These are phyloP conservation scores for Polydrusus tereticollis DNA, from an alignment of 2,888 invertebrate species.

Conservation along the genomic window DNA sequence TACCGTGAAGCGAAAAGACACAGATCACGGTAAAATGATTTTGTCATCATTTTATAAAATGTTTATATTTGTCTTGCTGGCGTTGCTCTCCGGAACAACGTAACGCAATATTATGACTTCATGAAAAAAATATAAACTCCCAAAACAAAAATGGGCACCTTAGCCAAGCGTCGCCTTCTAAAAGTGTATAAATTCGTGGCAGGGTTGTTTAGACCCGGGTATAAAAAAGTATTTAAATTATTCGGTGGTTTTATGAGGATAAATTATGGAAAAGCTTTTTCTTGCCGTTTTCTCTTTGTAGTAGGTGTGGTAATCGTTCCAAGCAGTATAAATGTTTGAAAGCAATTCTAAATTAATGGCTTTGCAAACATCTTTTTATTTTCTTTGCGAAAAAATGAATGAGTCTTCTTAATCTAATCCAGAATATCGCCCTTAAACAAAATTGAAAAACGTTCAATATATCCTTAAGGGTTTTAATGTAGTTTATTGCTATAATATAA, in stretches of 20 bases:
- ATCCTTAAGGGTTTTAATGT: too few species aligned
- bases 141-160: neutral
- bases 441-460: too few species aligned
- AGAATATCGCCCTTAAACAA: too few species aligned
- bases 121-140: conserved; percentile 5
- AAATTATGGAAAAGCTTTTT: neutral
- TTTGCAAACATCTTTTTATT: too few species aligned
- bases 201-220: neutral
- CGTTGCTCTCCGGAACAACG: neutral
- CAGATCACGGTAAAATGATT: too few species aligned
- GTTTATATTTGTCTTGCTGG: neutral
- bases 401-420: too few species aligned
- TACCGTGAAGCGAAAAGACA: too few species aligned
- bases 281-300: too few species aligned
- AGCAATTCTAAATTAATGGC: neutral
- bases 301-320: too few species aligned
- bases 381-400: too few species aligned
- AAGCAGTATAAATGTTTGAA: too few species aligned
- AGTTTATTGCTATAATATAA: too few species aligned
- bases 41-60: neutral
- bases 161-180: neutral
- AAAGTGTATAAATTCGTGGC: neutral
- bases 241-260: neutral
- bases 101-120: neutral
- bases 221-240: neutral